Conservation (phyloP, 2,113 vertebrate genomes). For the Lagopus leucura region DNA sequence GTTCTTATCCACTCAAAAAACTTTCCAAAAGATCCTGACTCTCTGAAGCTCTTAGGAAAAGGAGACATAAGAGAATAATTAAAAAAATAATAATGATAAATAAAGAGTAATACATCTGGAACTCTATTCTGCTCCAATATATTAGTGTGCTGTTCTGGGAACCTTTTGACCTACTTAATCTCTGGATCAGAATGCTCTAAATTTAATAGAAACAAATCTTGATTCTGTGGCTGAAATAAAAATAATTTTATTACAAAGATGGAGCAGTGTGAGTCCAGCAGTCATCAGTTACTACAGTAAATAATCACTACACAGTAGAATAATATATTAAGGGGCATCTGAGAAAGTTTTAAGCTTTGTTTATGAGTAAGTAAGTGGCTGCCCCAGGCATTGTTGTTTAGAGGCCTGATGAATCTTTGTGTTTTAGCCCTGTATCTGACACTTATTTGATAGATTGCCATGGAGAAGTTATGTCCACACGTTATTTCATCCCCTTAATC, state of each 20-base stretch:
- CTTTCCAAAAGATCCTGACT: background rate
- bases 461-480: background rate
- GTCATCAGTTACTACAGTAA: background rate
- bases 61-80: background rate
- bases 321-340: background rate
- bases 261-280: background rate
- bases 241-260: background rate
- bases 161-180: background rate
- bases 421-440: background rate
- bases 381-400: background rate
- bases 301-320: background rate
- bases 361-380: background rate
- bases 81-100: background rate
- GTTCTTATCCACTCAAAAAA: background rate
- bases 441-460: conserved; percentile 1
- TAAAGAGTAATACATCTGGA: background rate
- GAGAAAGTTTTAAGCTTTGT: background rate
- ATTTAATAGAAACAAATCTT: background rate
- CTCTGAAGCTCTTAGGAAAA: background rate
- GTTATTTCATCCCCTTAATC: conserved; percentile 39
- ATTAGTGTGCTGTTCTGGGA: background rate
- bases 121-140: background rate
- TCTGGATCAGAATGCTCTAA: background rate
- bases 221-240: background rate
- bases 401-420: background rate